A percentile compares a stretch with the other conserved stretches of the same genome.
phyloP scores from a whole-genome alignment of 2,113 vertebrate species.

The Beaufortia kweichowensis region DNA sequence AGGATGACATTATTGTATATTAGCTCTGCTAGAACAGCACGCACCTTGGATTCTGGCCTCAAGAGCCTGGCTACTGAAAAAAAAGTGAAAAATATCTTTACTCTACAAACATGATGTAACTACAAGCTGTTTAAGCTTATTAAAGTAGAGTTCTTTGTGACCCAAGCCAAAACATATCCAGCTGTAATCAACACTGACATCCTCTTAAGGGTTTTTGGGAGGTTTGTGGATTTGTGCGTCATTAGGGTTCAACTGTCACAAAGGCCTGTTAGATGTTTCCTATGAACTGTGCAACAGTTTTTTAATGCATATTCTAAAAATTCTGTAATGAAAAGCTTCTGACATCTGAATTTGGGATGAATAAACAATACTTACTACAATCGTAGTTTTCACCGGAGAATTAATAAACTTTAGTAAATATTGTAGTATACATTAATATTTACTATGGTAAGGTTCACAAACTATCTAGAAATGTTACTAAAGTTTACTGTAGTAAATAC shows the following conservation, averaged over 20 bases:
- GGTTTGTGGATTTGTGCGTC: neutral
- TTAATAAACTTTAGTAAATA: too few species aligned
- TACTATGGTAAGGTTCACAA: too few species aligned
- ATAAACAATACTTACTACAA: too few species aligned
- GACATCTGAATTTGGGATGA: too few species aligned
- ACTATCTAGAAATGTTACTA: too few species aligned
- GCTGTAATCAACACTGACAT: constrained; percentile 16
- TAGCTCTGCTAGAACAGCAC: neutral
- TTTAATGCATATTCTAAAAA: neutral
- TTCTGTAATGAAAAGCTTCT: neutral
- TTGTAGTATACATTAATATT: too few species aligned
- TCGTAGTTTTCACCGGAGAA: too few species aligned
- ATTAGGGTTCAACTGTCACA: constrained; percentile 21
- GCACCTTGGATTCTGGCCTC: neutral
- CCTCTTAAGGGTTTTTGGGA: neutral
- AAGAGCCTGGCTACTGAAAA: neutral
- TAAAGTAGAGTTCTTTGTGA: neutral
- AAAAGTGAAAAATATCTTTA: neutral
- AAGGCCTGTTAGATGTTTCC: neutral
- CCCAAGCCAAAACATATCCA: neutral
- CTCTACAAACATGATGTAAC: constrained; percentile 7
- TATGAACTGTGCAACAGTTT: neutral
- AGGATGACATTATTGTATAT: neutral
- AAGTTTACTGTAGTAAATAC: too few species aligned
- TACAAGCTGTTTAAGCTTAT: neutral